Base-by-base conservation (phyloP, 2,888 invertebrate species). In the Myathropa florea region DNA sequence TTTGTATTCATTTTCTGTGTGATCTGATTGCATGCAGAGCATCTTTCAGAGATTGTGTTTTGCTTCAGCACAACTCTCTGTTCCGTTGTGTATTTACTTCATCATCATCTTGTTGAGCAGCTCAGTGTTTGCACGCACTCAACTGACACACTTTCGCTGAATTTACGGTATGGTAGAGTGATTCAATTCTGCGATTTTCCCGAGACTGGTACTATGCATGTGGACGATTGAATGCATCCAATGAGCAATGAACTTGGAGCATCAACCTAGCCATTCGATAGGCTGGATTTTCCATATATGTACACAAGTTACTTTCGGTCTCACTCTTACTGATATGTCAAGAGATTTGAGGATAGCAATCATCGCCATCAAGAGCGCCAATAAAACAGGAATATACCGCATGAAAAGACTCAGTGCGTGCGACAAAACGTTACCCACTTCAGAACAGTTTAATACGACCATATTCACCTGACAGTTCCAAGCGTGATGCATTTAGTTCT, bases 111-210 rank as follows among this genome's bases (percentile, higher is more conserved):
- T 30, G 21, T 24, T 64, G 33, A 65, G 24, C 65, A 80, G 36
- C 46, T 46, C 46, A n/a, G 7, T 18, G 39, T 72, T 64, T 67
- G 71, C 81, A 70, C 63, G 68, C 85, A 71, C 59, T 53, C 65
- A 36, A 14, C 72, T 85, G 81, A 81, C 72, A 85, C 81, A 85
- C 85, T 85, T 85, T 85, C 85, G 81, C 85, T 85, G 68, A 76
- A 68, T 77, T 81, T 71, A 63, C 33, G 67, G 57, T 73, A 59
- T 46, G 81, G 53, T 72, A 76, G 85, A 72, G 68, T 77, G 57
- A 68, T 76, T 73, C 67, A 26, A 21, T 10, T 30, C 53, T 28
- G 63, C 28, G 30, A n/a, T 39, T 30, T 21, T 6, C 9, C 53
- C 18, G 18, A 46, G 46, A 18, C 46, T 18, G 18, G 46, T 46